These are phyloP conservation scores for Ancistrus triradiatus DNA, from an alignment of 2,113 vertebrate genomes.

Conservation along the genomic window DNA sequence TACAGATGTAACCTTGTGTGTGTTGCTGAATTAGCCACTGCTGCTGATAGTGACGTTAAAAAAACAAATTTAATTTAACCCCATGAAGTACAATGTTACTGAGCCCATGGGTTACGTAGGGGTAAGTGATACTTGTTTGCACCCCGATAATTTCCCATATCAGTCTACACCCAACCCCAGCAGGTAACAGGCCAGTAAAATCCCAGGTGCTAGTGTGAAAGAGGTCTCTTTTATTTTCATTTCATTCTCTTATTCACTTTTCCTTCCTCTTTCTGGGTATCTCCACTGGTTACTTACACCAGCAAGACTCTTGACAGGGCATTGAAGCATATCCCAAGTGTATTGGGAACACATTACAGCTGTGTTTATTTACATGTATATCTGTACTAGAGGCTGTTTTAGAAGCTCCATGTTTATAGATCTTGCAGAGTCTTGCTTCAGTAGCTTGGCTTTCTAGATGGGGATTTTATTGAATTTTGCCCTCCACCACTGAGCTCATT, in stretches of 20 bases:
- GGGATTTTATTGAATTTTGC: conserved; percentile 68
- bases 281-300: conserved; percentile 3
- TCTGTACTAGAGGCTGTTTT: conserved; percentile 59
- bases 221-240: background rate
- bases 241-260: background rate
- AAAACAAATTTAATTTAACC: too few species aligned
- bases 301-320: conserved; percentile 39
- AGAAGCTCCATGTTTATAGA: conserved; percentile 65
- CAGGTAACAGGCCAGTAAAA: background rate
- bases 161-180: too few species aligned
- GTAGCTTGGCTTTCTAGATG: conserved; percentile 56
- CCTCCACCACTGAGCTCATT: conserved; percentile 50
- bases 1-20: too few species aligned
- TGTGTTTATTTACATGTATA: conserved; percentile 66
- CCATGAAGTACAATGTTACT: too few species aligned
- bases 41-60: too few species aligned
- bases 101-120: too few species aligned
- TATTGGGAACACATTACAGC: conserved; percentile 62
- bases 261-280: conserved; percentile 10
- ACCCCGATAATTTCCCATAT: too few species aligned
- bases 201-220: background rate
- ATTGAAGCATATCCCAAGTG: conserved; percentile 55
- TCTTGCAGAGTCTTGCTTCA: conserved; percentile 42
- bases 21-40: too few species aligned
- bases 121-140: too few species aligned